Base-by-base conservation (phyloP, 2,797 vertebrate species). In the Hirundo rustica region DNA sequence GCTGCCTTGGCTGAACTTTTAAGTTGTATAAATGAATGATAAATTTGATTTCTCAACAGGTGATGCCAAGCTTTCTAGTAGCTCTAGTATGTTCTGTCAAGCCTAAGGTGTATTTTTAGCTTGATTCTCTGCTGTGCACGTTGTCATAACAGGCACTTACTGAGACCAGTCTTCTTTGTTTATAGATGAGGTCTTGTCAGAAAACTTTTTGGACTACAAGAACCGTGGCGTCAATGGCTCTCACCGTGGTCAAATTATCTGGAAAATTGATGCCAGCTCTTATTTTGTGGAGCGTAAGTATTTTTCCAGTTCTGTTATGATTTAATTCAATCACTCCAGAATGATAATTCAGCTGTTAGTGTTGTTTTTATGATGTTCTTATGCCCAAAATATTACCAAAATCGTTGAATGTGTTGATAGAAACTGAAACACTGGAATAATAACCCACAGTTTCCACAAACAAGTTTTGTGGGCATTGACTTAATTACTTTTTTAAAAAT, bases 171-270 rank as follows among this genome's bases (percentile, higher is more conserved):
- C 83, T 85, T 73, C 51, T 85, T 88, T 92, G 12, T 88, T 92
- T 79, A 12, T 85, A 99, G 99, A 99, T 97, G 99, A 99, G 93
- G 97, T 98, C 66, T 97, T 99, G 81, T 99, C 99, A 0, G 99
- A 99, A 97, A 99, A 99, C 95, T 99, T 99, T 87, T 93, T 99
- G 98, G 99, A 99, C 97, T 99, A 99, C 93, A 99, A 99, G 95
- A 99, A 99, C 95, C 98, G 99, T 82, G 99, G 99, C 0, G 98
- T 99, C 95, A 99, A 98, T 81, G 99, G 99, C 51, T 99, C 99
- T 95, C 99, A 99, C 82, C 98, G 98, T 95, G 99, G 99, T 65
- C 99, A 99, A 96, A 99, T 99, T 68, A 96, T 99, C 85, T 99
- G 99, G 99, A 99, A 99, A 97, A 99, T 99, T 45, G 99, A 99